Evolutionary conservation across 1,140 invertebrate genomes (phyloP).

Genomic region (Subanguina moxae): DNA sequence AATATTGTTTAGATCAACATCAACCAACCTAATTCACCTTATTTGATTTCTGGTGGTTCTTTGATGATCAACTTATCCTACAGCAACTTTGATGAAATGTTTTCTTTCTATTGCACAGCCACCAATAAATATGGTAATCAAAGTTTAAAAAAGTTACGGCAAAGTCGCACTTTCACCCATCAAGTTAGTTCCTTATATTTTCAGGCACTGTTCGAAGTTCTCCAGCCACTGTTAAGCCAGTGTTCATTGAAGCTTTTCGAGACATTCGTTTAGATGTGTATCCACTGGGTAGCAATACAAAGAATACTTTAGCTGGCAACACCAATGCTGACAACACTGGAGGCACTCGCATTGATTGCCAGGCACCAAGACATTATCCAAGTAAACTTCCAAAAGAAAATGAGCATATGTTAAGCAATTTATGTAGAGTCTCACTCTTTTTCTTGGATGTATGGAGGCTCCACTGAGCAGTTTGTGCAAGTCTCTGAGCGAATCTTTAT

Average conservation of each 20-base stretch:
- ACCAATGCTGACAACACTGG: background rate
- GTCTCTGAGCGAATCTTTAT: conserved; percentile 35
- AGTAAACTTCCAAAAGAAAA: conserved; percentile 9
- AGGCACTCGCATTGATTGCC: conserved; percentile 38
- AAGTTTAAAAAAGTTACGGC: too few relatives aligned
- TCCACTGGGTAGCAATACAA: conserved; percentile 21
- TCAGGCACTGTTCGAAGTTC: conserved; percentile 33
- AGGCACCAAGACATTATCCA: conserved; percentile 44
- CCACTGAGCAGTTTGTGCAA: conserved; percentile 41
- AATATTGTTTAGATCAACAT: conserved; percentile 33
- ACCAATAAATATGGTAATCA: conserved; percentile 31
- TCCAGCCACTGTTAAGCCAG: conserved; percentile 28
- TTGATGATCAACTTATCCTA: conserved; percentile 29
- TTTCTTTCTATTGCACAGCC: conserved; percentile 36
- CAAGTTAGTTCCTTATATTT: too few relatives aligned
- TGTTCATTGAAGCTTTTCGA: conserved; percentile 43
- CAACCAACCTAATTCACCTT: conserved; percentile 11
- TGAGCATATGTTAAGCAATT: background rate
- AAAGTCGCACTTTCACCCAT: too few relatives aligned
- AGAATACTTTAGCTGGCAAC: background rate
- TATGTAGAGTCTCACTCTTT: conserved; percentile 41
- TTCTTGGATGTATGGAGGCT: conserved; percentile 40
- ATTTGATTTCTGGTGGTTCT: conserved; percentile 36
- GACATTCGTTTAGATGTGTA: conserved; percentile 32
- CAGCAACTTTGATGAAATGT: conserved; percentile 6